A percentile compares a stretch with the other conserved stretches of the same genome.
Conservation (phyloP, 2,797 vertebrate species). For the Cuculus canorus region DNA sequence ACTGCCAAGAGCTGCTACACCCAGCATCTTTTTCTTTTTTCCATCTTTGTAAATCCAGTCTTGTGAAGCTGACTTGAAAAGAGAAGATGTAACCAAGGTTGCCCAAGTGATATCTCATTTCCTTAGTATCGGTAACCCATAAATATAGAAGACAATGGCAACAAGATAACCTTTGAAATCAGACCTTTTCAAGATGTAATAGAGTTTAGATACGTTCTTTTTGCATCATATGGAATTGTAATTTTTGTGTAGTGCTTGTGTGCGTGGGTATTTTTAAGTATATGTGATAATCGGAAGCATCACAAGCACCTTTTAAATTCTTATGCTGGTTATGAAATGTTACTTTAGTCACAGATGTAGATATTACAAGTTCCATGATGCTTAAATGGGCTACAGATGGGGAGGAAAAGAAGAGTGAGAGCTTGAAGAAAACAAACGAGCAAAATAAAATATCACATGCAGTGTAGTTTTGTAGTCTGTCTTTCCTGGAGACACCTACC, state of each 20-base stretch:
- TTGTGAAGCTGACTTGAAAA: background rate
- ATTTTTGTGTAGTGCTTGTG: background rate
- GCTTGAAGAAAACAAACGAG: background rate
- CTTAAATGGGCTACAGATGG: background rate
- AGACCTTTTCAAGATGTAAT: background rate
- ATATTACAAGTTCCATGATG: background rate
- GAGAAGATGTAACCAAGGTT: background rate
- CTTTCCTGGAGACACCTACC: background rate
- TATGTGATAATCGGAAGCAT: background rate
- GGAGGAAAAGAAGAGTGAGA: background rate
- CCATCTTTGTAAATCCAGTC: background rate
- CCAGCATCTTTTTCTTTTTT: background rate
- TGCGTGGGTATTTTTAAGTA: background rate
- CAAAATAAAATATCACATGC: background rate
- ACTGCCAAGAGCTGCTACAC: background rate
- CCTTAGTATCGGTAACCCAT: background rate
- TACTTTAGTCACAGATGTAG: background rate
- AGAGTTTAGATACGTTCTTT: background rate
- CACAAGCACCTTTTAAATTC: background rate
- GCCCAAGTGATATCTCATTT: background rate
- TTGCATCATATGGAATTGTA: background rate
- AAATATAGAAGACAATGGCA: background rate
- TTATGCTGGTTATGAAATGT: background rate
- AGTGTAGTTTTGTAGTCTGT: background rate
- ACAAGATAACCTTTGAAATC: background rate